A percentile compares a stretch with the other conserved stretches of the same genome.
Evolutionary conservation across 2,888 invertebrate species (phyloP).

Genomic region (Acleris emargana): DNA sequence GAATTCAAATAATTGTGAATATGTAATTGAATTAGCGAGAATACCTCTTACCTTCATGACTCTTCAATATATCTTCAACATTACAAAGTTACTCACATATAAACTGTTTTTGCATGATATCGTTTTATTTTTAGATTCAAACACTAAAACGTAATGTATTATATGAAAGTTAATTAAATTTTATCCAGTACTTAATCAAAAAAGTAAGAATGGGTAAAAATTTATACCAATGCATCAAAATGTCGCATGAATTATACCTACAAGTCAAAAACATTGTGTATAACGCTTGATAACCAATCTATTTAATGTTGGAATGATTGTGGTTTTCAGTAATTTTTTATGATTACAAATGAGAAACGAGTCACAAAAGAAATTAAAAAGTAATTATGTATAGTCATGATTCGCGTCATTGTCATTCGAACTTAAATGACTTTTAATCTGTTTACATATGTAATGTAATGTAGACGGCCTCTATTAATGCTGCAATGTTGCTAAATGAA

Average conservation of each 20-base stretch:
- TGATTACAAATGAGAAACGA: constrained; percentile 6
- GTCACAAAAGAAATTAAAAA: constrained; percentile 8
- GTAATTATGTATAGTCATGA: constrained; percentile 10
- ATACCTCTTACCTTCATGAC: too few relatives aligned
- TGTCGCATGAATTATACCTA: too few relatives aligned
- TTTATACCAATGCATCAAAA: too few relatives aligned
- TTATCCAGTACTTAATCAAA: too few relatives aligned
- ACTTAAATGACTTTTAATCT: constrained; percentile 30
- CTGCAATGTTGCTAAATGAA: constrained; percentile 57
- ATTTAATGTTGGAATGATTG: constrained; percentile 2
- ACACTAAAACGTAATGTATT: too few relatives aligned
- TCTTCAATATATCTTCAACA: too few relatives aligned
- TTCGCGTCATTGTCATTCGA: constrained; percentile 18
- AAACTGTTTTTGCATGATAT: too few relatives aligned
- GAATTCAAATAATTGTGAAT: not conserved
- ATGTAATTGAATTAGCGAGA: not conserved
- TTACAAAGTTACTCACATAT: too few relatives aligned
- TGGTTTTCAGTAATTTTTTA: constrained; percentile 9
- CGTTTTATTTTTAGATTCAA: too few relatives aligned
- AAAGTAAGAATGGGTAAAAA: too few relatives aligned
- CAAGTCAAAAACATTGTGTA: constrained; percentile 1
- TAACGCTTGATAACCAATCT: not conserved
- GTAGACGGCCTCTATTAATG: constrained; percentile 56
- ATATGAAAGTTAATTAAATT: too few relatives aligned
- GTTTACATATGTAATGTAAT: constrained; percentile 40